Evolutionary conservation across 2,113 vertebrate genomes (phyloP).

Genomic region (Stercorarius parasiticus): DNA sequence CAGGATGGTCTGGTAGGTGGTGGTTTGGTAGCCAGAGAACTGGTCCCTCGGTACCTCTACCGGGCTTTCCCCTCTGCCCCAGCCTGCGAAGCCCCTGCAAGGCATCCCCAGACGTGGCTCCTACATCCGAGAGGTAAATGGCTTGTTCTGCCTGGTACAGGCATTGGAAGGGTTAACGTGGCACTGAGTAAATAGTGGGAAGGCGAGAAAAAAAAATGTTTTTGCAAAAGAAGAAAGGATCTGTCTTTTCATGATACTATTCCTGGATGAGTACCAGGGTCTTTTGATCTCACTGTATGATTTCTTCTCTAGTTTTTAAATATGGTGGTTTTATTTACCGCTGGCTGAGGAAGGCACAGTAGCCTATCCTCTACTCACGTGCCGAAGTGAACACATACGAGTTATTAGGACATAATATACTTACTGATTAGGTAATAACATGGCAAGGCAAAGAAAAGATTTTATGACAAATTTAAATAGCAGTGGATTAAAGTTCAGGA

Average conservation of each 20-base stretch:
- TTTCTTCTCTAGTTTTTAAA: not conserved
- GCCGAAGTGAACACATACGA: not conserved
- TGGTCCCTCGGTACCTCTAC: not conserved
- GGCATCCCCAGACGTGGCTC: not conserved
- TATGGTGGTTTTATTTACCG: not conserved
- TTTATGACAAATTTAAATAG: conserved; percentile 36
- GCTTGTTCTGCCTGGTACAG: not conserved
- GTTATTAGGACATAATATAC: not conserved
- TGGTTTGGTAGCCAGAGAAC: not conserved
- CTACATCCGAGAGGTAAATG: not conserved
- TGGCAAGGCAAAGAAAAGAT: conserved; percentile 8
- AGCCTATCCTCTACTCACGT: not conserved
- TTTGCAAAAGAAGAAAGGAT: not conserved
- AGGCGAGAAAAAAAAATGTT: not conserved
- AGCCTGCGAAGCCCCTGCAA: not conserved
- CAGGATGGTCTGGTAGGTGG: not conserved
- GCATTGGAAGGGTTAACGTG: not conserved
- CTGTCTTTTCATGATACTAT: not conserved
- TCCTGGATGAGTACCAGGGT: not conserved
- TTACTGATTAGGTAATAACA: conserved; percentile 23
- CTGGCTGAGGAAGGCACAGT: not conserved
- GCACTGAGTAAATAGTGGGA: not conserved
- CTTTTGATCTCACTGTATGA: not conserved
- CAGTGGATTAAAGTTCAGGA: not conserved
- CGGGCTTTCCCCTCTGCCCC: not conserved